phyloP scores from a whole-genome alignment of 2,888 invertebrate genomes.

The Drosophila demipolita region DNA sequence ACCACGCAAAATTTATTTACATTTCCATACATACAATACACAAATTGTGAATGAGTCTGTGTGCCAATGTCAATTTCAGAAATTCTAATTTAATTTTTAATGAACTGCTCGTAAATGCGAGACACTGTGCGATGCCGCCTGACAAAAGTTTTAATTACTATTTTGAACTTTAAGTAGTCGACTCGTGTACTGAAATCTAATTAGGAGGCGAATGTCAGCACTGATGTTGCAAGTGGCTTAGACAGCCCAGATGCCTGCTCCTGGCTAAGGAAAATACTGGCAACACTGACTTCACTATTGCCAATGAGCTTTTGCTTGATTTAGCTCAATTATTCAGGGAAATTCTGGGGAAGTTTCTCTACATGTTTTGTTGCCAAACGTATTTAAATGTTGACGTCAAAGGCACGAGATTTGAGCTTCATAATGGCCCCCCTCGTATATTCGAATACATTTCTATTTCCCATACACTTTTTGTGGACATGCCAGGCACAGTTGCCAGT shows the following conservation, averaged over 20 bases:
- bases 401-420: constrained; percentile 52
- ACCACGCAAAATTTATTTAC: not conserved
- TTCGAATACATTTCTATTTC: constrained; percentile 44
- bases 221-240: constrained; percentile 55
- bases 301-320: constrained; percentile 54
- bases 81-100: constrained; percentile 57
- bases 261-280: constrained; percentile 1
- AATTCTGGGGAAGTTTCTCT: constrained; percentile 1
- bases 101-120: constrained; percentile 4
- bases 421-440: not conserved
- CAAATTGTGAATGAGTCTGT: not conserved
- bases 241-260: constrained; percentile 35
- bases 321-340: constrained; percentile 34
- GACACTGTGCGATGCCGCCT: constrained; percentile 61
- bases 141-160: constrained; percentile 84
- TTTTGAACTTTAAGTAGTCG: constrained; percentile 81
- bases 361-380: constrained; percentile 69
- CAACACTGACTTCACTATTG: constrained; percentile 12
- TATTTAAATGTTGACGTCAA: constrained; percentile 73
- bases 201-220: constrained; percentile 68
- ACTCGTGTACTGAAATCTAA: constrained; percentile 82
- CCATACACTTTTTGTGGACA: constrained; percentile 32
- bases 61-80: not conserved
- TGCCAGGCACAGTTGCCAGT: constrained; percentile 40
- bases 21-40: not conserved